A percentile compares a stretch with the other conserved stretches of the same genome.
Conservation (phyloP, 2,113 vertebrate genomes). For the Myrmophylax atrothorax region DNA sequence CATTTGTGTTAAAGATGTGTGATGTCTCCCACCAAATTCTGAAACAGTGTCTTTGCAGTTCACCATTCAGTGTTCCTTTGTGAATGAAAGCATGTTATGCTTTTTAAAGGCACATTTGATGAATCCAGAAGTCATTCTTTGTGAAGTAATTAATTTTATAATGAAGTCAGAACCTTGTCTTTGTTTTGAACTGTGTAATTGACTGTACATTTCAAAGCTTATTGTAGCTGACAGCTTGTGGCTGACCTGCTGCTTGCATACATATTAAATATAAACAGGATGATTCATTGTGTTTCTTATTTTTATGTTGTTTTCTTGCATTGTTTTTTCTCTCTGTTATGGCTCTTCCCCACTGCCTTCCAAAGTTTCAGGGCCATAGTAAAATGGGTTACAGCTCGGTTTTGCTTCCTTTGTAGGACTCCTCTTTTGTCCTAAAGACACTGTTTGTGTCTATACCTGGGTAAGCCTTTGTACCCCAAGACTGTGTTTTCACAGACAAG, state of each 20-base stretch:
- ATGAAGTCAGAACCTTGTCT: constrained; percentile 54
- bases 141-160: constrained; percentile 55
- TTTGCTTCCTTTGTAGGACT: background rate
- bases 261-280: constrained; percentile 6
- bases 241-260: constrained; percentile 29
- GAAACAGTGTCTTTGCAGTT: background rate
- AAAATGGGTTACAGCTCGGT: background rate
- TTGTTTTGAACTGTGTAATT: constrained; percentile 45
- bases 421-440: background rate
- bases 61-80: constrained; percentile 1
- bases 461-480: background rate
- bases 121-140: constrained; percentile 36
- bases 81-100: constrained; percentile 37
- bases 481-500: background rate
- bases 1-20: background rate
- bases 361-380: background rate
- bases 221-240: constrained; percentile 43
- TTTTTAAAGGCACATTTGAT: constrained; percentile 49
- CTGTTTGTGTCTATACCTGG: background rate
- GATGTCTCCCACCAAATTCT: background rate
- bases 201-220: constrained; percentile 32
- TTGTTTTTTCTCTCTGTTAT: background rate
- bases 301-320: background rate
- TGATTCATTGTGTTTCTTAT: background rate
- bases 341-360: background rate